A percentile compares a stretch with the other conserved stretches of the same genome.
These are phyloP conservation scores for Styela clava DNA, from an alignment of 23 tunicate species.

Conservation along the genomic window DNA sequence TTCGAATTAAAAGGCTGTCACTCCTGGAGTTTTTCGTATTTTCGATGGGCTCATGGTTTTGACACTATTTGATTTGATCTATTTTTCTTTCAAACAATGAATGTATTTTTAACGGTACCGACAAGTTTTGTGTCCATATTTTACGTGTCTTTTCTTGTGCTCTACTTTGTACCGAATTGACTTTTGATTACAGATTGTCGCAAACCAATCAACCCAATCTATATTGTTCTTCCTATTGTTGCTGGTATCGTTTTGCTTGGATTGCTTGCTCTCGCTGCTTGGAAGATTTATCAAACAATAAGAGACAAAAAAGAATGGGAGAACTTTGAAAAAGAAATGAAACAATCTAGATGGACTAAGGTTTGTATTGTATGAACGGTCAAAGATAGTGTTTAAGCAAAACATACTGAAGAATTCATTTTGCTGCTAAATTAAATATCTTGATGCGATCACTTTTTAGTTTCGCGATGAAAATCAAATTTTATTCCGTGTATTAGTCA, in stretches of 20 bases:
- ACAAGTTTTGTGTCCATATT: too few relatives aligned
- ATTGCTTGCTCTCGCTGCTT: conserved; percentile 42
- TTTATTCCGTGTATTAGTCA: too few relatives aligned
- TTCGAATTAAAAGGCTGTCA: too few relatives aligned
- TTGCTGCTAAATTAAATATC: not conserved
- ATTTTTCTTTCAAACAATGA: too few relatives aligned
- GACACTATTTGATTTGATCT: too few relatives aligned
- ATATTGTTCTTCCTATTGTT: conserved; percentile 67
- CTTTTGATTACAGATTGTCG: conserved; percentile 75
- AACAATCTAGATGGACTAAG: conserved; percentile 77
- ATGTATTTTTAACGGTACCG: too few relatives aligned
- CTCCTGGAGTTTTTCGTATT: too few relatives aligned
- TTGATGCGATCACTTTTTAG: too few relatives aligned
- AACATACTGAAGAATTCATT: not conserved
- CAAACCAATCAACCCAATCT: conserved; percentile 34
- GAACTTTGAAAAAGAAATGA: conserved; percentile 79
- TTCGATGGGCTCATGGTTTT: too few relatives aligned
- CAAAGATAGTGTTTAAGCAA: not conserved
- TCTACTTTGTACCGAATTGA: too few relatives aligned
- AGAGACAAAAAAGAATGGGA: conserved; percentile 77
- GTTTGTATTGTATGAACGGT: conserved; percentile 26
- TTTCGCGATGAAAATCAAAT: too few relatives aligned
- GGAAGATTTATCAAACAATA: conserved; percentile 73
- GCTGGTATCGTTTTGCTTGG: conserved; percentile 78
- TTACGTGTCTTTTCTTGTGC: too few relatives aligned